phyloP scores from a whole-genome alignment of 2,797 vertebrate species.

The Perdix hodgsoniae region DNA sequence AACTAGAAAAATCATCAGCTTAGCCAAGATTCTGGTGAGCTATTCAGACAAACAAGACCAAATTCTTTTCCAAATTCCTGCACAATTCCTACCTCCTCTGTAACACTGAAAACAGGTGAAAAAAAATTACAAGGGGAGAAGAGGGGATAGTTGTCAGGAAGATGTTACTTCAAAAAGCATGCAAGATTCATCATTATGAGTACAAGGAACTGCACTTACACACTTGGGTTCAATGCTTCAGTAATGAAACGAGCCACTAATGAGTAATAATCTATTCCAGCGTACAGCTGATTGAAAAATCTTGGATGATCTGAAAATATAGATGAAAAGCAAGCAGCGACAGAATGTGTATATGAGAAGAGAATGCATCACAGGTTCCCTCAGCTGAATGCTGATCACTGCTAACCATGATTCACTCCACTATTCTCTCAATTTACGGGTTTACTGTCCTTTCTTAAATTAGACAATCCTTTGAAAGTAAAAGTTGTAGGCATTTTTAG shows the following conservation, averaged over 20 bases:
- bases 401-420: background rate
- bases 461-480: background rate
- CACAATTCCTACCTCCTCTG: background rate
- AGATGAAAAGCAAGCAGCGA: conserved; percentile 24
- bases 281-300: conserved; percentile 91
- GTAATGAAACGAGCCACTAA: conserved; percentile 87
- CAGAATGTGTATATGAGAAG: background rate
- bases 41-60: background rate
- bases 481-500: background rate
- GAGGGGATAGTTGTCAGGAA: background rate
- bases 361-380: background rate
- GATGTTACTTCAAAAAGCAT: background rate
- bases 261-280: conserved; percentile 88
- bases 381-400: background rate
- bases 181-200: background rate
- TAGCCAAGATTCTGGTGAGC: background rate
- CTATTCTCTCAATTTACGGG: background rate
- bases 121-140: background rate
- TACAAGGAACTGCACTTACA: conserved; percentile 80
- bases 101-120: background rate
- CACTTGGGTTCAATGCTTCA: conserved; percentile 87
- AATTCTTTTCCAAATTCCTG: background rate
- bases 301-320: conserved; percentile 84
- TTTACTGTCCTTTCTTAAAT: background rate
- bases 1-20: background rate